phyloP scores from a whole-genome alignment of 2,113 vertebrate species.

The Rhynchomys soricoides region DNA sequence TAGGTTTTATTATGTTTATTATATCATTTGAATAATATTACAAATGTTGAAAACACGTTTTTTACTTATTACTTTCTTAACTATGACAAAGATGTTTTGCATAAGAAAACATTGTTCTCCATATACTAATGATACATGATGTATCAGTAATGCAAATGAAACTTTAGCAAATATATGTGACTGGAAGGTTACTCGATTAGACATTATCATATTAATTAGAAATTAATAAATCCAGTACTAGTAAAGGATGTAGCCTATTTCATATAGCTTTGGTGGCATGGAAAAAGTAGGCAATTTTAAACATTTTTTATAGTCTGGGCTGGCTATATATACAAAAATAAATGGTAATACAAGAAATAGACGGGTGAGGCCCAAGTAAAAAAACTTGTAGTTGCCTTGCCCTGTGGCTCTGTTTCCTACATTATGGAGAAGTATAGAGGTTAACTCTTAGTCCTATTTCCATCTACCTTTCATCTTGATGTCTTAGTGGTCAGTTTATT shows the following conservation, averaged over 20 bases:
- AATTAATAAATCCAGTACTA: neutral
- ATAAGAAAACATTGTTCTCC: neutral
- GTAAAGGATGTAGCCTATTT: neutral
- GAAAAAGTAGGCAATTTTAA: neutral
- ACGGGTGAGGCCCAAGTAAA: neutral
- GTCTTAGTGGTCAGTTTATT: neutral
- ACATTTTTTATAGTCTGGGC: neutral
- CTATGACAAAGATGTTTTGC: neutral
- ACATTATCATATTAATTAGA: neutral
- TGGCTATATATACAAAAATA: neutral
- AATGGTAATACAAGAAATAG: neutral
- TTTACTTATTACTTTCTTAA: conserved; percentile 12
- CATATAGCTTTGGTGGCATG: neutral
- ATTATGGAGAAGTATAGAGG: neutral
- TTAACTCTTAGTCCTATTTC: neutral
- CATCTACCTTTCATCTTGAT: neutral
- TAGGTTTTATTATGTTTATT: neutral
- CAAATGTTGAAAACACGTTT: neutral
- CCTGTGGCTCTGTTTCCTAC: neutral
- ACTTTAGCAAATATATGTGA: conserved; percentile 22
- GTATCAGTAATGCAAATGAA: conserved; percentile 41
- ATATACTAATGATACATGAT: neutral
- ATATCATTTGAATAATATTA: neutral
- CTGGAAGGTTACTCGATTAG: neutral
- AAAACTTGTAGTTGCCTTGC: neutral